A percentile compares a stretch with the other conserved stretches of the same genome.
These are phyloP conservation scores for Budorcas taxicolor DNA, from an alignment of 2,113 vertebrate species.

Conservation along the genomic window DNA sequence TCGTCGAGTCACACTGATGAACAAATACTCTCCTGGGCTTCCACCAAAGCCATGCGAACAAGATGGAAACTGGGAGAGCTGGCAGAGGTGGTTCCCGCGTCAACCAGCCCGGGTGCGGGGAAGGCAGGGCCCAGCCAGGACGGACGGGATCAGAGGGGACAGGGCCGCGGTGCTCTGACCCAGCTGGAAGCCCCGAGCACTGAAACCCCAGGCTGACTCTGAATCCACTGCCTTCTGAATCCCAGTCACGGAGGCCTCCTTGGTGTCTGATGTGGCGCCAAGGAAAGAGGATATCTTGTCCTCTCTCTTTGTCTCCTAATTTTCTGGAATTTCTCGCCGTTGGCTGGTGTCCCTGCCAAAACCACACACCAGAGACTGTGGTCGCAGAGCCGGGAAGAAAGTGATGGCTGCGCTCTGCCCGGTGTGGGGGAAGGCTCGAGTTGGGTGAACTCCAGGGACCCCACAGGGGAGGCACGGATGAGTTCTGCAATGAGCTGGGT, in stretches of 20 bases:
- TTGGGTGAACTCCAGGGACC: background rate
- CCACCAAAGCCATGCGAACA: background rate
- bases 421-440: background rate
- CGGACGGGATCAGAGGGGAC: rapidly evolving
- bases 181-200: background rate
- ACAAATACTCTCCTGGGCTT: background rate
- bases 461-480: rapidly evolving
- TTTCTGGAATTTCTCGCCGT: background rate
- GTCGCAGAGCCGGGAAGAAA: background rate
- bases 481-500: background rate
- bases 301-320: background rate
- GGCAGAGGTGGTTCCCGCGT: background rate
- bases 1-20: rapidly evolving
- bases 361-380: background rate
- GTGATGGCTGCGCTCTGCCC: rapidly evolving
- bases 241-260: background rate
- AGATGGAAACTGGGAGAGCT: background rate
- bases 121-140: background rate
- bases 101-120: too few relatives aligned
- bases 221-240: background rate
- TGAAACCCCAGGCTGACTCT: background rate
- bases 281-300: background rate
- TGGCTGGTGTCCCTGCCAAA: background rate
- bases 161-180: too few relatives aligned
- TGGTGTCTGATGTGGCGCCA: background rate